Evolutionary conservation across 2,888 invertebrate species (phyloP).

Genomic region (Lymantria dispar): DNA sequence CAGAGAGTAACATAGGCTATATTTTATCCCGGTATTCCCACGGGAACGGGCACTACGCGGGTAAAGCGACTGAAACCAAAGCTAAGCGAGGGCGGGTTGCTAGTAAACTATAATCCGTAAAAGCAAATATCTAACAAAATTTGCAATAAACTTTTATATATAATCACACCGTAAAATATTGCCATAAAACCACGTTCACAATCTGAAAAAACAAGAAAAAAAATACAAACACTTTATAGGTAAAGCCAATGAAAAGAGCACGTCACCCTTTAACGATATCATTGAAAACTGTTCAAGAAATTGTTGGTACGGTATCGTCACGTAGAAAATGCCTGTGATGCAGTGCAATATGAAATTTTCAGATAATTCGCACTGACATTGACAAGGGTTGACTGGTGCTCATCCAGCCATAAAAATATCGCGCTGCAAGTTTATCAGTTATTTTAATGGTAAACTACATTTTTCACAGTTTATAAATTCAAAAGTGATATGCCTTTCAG

Average conservation of each 20-base stretch:
- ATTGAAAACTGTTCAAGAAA: slow-evolving; percentile 19
- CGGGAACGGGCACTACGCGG: too few species aligned
- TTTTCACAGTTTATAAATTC: not conserved
- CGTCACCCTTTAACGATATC: slow-evolving; percentile 28
- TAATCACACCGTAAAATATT: too few species aligned
- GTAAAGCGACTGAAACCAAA: too few species aligned
- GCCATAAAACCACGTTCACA: slow-evolving; percentile 14
- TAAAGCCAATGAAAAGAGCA: slow-evolving; percentile 17
- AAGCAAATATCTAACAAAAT: not conserved
- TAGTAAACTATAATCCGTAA: too few species aligned
- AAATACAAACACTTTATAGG: slow-evolving; percentile 16
- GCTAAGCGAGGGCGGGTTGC: too few species aligned
- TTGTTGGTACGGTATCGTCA: slow-evolving; percentile 21
- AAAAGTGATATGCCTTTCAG: not conserved
- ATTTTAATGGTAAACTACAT: slow-evolving; percentile 53
- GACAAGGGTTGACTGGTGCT: slow-evolving; percentile 68
- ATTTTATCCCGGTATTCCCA: too few species aligned
- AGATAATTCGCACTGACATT: slow-evolving; percentile 70
- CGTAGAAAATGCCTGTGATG: slow-evolving; percentile 40
- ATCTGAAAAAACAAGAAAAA: slow-evolving; percentile 12
- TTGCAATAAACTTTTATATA: not conserved
- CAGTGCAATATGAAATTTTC: slow-evolving; percentile 68
- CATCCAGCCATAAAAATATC: slow-evolving; percentile 69
- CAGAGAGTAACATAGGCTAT: too few species aligned
- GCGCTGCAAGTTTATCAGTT: slow-evolving; percentile 62